phyloP scores from a whole-genome alignment of 2,797 vertebrate species.

The Oreochromis grahami region DNA sequence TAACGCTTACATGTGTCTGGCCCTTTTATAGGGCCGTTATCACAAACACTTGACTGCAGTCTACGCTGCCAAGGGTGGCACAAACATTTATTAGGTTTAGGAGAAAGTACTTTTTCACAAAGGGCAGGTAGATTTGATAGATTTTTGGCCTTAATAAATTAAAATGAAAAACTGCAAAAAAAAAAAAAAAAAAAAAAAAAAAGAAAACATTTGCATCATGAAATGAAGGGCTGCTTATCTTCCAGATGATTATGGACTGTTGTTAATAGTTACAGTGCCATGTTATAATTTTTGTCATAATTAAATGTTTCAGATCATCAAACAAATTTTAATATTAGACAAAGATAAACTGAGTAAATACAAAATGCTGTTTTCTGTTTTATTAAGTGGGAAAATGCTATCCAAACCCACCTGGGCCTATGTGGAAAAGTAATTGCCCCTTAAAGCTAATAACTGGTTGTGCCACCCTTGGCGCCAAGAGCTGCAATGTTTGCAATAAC shows the following conservation, averaged over 20 bases:
- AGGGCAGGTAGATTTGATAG: too few relatives aligned
- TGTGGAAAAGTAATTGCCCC: neutral
- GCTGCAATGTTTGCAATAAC: neutral
- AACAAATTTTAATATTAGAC: neutral
- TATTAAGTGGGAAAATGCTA: neutral
- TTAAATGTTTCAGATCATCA: neutral
- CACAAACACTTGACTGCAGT: too few relatives aligned
- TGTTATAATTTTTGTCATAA: neutral
- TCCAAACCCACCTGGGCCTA: neutral
- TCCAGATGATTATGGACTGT: neutral
- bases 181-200: too few relatives aligned
- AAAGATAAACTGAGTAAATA: neutral
- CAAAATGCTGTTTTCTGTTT: neutral
- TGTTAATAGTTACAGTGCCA: neutral
- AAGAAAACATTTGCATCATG: neutral
- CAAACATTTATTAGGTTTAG: too few relatives aligned
- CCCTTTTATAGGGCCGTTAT: too few relatives aligned
- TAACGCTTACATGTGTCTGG: too few relatives aligned
- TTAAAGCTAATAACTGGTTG: neutral
- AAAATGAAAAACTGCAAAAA: too few relatives aligned
- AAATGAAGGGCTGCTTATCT: neutral
- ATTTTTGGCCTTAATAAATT: too few relatives aligned
- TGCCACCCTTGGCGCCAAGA: neutral
- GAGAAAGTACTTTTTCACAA: too few relatives aligned
- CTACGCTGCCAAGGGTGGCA: too few relatives aligned